These are phyloP conservation scores for Uropetala carovei DNA, from an alignment of 2,888 invertebrate species.

Conservation along the genomic window DNA sequence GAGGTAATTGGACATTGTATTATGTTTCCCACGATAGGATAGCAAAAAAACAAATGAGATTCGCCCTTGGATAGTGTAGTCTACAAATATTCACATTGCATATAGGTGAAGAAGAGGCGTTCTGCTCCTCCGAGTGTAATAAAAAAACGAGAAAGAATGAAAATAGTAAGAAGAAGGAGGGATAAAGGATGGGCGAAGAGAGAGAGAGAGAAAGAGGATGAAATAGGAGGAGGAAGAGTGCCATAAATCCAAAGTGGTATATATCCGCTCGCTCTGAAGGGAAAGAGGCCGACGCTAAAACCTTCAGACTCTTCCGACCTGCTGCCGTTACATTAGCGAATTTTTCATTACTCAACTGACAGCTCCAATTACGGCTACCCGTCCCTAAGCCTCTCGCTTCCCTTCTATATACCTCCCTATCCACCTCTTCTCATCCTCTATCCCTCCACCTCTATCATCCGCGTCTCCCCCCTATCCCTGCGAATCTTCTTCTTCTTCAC, in stretches of 20 bases:
- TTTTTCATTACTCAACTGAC: slow-evolving; percentile 54
- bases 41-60: too few species aligned
- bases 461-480: too few species aligned
- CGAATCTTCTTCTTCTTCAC: background rate
- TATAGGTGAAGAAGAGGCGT: too few species aligned
- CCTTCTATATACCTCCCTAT: background rate
- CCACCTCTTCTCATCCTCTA: background rate
- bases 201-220: background rate
- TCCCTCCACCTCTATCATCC: background rate
- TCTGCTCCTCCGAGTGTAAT: too few species aligned
- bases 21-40: too few species aligned
- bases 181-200: background rate
- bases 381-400: background rate
- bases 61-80: too few species aligned
- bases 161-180: background rate
- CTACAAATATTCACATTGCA: too few species aligned
- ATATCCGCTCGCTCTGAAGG: background rate
- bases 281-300: background rate
- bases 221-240: background rate
- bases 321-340: slow-evolving; percentile 30
- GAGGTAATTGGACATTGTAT: too few species aligned
- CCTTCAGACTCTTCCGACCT: slow-evolving; percentile 18
- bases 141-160: too few species aligned
- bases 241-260: slow-evolving; percentile 35
- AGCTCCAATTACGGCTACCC: slow-evolving; percentile 38